These are phyloP conservation scores for Oplegnathus fasciatus DNA, from an alignment of 2,113 vertebrate species.

Conservation along the genomic window DNA sequence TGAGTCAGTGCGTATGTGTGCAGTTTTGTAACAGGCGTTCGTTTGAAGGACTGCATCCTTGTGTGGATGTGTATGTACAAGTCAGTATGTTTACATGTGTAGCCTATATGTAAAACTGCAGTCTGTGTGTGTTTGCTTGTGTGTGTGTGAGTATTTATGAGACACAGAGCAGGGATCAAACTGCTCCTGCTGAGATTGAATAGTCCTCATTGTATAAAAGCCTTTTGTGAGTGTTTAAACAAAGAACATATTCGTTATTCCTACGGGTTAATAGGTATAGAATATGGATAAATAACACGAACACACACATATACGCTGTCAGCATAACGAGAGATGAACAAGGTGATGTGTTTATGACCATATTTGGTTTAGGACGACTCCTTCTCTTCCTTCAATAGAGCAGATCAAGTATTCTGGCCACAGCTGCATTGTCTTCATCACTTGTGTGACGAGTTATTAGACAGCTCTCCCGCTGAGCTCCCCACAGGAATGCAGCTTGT, in stretches of 20 bases:
- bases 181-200: conserved; percentile 3
- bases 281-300: conserved; percentile 8
- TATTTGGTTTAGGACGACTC: conserved; percentile 46
- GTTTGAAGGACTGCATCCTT: not conserved
- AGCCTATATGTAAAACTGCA: not conserved
- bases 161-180: not conserved
- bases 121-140: not conserved
- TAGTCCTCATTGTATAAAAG: conserved; percentile 1
- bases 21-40: not conserved
- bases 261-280: not conserved
- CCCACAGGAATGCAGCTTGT: conserved; percentile 55
- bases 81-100: conserved; percentile 19
- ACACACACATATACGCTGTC: not conserved
- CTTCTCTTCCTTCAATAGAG: conserved; percentile 39
- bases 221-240: conserved; percentile 13
- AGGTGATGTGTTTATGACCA: conserved; percentile 39
- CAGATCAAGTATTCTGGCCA: conserved; percentile 38
- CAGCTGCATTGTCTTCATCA: conserved; percentile 54
- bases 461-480: conserved; percentile 41
- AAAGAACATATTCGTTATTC: conserved; percentile 36
- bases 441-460: conserved; percentile 32
- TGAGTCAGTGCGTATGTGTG: conserved; percentile 9
- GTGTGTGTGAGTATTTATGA: conserved; percentile 10
- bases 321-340: not conserved
- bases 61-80: not conserved